These are phyloP conservation scores for Cyanoderma ruficeps DNA, from an alignment of 2,113 vertebrate species.

Conservation along the genomic window DNA sequence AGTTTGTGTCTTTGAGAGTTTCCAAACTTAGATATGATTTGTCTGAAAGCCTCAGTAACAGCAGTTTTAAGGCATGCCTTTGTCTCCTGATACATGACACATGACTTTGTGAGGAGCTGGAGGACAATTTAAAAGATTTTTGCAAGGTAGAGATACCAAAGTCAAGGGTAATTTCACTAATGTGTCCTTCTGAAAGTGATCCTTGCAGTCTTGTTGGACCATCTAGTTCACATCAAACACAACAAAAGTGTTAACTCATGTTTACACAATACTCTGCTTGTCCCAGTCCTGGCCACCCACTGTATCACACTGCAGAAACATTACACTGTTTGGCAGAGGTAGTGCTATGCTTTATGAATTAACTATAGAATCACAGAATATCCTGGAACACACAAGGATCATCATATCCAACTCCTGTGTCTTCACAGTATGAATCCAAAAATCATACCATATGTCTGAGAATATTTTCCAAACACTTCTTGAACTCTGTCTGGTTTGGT, in stretches of 20 bases:
- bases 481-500: not conserved
- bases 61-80: not conserved
- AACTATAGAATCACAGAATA: not conserved
- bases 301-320: not conserved
- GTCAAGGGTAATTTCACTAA: not conserved
- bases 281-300: not conserved
- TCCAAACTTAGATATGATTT: not conserved
- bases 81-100: accelerated
- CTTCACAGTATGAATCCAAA: not conserved
- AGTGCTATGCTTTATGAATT: not conserved
- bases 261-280: not conserved
- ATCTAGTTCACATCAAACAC: not conserved
- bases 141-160: not conserved
- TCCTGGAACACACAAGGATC: not conserved
- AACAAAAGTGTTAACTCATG: not conserved
- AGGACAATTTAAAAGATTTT: not conserved
- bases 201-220: not conserved
- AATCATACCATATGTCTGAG: not conserved
- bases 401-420: not conserved
- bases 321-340: not conserved
- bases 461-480: not conserved
- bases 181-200: not conserved
- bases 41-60: not conserved
- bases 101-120: not conserved
- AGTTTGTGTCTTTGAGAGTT: not conserved